Evolutionary conservation across 1,140 invertebrate genomes (phyloP), one percentile per base, ranked within the genome.

Genomic region (Calephelis virginiensis): DNA sequence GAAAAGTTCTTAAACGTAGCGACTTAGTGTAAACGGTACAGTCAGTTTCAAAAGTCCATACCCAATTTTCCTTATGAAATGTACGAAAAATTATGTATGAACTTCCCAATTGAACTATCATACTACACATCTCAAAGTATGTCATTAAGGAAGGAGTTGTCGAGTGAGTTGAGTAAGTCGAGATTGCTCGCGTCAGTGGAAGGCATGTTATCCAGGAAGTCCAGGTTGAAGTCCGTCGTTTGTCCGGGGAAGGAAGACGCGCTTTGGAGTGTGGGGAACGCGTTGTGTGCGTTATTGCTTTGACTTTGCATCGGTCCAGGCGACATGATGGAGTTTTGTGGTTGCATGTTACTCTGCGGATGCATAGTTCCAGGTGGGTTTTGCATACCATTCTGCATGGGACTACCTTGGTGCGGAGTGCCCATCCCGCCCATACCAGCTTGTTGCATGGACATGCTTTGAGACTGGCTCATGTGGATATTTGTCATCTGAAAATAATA

Each of bases 201-300:
- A 48, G 94, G 94, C 80, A 96, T 92, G 85, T 95, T 95, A 76
- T 96, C 95, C n/a, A 96, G 89, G 86, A 96, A 95, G 92, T 96
- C 96, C 69, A 96, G 92, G 85, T 94, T 95, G 78, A 96, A 95
- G 80, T 96, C 95, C 17, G 93, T 92, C 0, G 94, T 82, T 83
- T 92, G 93, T 73, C 78, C 92, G 56, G 91, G 85, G 88, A 92
- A 94, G 86, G 90, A 90, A 81, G 89, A 93, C 88, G 86, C 85
- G 78, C 76, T 86, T 69, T 85, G 91, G 71, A 85, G 85, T 59
- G 86, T 89, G 64, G 81, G 83, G 77, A 85, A 88, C 50, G 63
- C 43, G 73, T 74, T 76, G 70, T 59, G 53, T 6, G 17, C 53
- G 53, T 59, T 59, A 8, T 56, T 56, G 73, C 73, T 80, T 61